phyloP scores from a whole-genome alignment of 35 echinoderm and acorn worm genomes.

The Hemicentrotus pulcherrimus region DNA sequence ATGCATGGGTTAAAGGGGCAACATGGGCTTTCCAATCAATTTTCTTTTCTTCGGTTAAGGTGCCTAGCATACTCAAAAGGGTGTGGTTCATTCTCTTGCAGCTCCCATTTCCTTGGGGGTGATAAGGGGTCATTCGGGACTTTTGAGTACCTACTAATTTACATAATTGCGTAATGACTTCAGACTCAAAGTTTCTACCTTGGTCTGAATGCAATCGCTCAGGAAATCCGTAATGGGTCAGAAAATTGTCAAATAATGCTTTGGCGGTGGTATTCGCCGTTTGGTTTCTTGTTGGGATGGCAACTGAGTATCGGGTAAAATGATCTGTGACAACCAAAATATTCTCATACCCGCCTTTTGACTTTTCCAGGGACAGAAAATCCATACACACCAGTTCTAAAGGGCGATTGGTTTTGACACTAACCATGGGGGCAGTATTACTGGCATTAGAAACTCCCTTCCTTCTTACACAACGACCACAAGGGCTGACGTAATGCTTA shows the following conservation, averaged over 20 bases:
- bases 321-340: slow-evolving; percentile 54
- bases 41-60: slow-evolving; percentile 6
- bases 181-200: slow-evolving; percentile 52
- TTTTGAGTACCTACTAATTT: slow-evolving; percentile 42
- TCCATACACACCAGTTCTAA: slow-evolving; percentile 58
- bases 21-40: slow-evolving; percentile 30
- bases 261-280: slow-evolving; percentile 35
- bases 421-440: slow-evolving; percentile 7
- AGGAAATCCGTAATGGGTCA: too few species aligned
- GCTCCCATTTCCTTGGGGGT: slow-evolving; percentile 49
- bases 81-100: slow-evolving; percentile 50
- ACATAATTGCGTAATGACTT: slow-evolving; percentile 38
- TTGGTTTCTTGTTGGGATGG: slow-evolving; percentile 50
- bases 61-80: slow-evolving; percentile 23
- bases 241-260: slow-evolving; percentile 37
- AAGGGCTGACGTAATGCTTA: slow-evolving; percentile 24
- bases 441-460: slow-evolving; percentile 28
- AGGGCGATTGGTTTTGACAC: slow-evolving; percentile 7
- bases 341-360: slow-evolving; percentile 38
- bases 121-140: slow-evolving; percentile 46
- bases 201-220: too few species aligned
- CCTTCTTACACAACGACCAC: slow-evolving; percentile 54
- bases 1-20: slow-evolving; percentile 42
- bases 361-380: slow-evolving; percentile 28
- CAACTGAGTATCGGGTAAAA: slow-evolving; percentile 47